Base-by-base conservation (phyloP, 2,113 vertebrate genomes). In the Ailurus styani region DNA sequence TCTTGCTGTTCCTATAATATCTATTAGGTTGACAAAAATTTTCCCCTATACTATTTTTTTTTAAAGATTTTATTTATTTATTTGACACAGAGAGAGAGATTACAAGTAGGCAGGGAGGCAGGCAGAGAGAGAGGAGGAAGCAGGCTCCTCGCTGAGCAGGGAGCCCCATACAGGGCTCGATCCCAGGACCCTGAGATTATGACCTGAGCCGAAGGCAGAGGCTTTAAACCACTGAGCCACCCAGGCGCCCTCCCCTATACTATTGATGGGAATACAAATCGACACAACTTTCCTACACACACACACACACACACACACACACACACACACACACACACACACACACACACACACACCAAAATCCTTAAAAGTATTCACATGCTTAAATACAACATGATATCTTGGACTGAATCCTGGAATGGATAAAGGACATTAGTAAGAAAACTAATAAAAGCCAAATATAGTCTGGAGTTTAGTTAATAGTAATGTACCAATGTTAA, bases 351-450 rank as follows among this genome's bases (percentile, higher is more conserved):
- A 37, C n/a, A 85, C 7, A 21, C 7, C 27, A 82, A 91, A 82
- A 87, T 21, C 12, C 78, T 95, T 55, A 85, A 57, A 90, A 62
- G 45, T 89, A 77, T 47, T 79, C 75, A 85, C n/a, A 83, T 5
- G 18, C 47, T 84, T 60, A 96, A 42, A 95, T 73, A 97, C 60
- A 97, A 42, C 42, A 81, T 81, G 75, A 5, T 86, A 25, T 83
- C 50, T 87, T 70, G 10, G 23, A 94, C 27, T 21, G 27, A 18
- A 62, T 70, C 64, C 50, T 40, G 3, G 60, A 83, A 83, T 25
- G 37, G 40, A 78, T 90, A 81, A 94, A 62, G 0, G n/a, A 77
- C 50, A 75, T 87, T 55, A 62, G 40, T 77, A 40, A 81, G 29
- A 79, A 78, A 90, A 94, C 2, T 11, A 25, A 6, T 55, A 45